Evolutionary conservation across 2,888 invertebrate species (phyloP).

Genomic region (Napeogenes sylphis): DNA sequence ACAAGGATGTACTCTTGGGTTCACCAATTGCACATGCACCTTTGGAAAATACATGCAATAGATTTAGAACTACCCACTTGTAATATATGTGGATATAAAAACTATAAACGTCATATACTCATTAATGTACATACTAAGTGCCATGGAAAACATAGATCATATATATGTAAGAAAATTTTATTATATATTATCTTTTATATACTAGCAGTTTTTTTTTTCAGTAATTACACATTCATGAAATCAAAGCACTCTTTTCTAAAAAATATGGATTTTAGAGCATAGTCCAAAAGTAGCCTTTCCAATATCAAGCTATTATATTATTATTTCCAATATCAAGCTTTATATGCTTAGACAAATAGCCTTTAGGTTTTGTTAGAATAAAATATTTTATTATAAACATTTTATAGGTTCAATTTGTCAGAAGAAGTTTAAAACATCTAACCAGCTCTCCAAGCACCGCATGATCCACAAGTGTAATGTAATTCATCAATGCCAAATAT

Average conservation of each 20-base stretch:
- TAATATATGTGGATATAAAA: constrained; percentile 85
- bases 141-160: constrained; percentile 81
- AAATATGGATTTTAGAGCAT: too few species aligned
- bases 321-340: too few species aligned
- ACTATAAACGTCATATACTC: constrained; percentile 82
- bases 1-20: constrained; percentile 75
- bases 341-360: not conserved
- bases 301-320: too few species aligned
- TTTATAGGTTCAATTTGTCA: constrained; percentile 79
- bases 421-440: constrained; percentile 87
- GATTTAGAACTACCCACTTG: constrained; percentile 89
- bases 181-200: not conserved
- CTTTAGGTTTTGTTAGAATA: too few species aligned
- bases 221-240: too few species aligned
- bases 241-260: too few species aligned
- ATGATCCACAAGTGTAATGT: constrained; percentile 73
- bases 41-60: constrained; percentile 86
- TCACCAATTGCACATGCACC: constrained; percentile 84
- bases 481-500: constrained; percentile 73
- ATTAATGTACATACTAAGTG: constrained; percentile 86
- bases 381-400: not conserved
- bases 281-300: too few species aligned
- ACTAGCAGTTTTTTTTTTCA: too few species aligned
- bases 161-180: constrained; percentile 63
- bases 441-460: constrained; percentile 88